Evolutionary conservation across 1,140 invertebrate genomes (phyloP).

Genomic region (Lanistes nyassanus): DNA sequence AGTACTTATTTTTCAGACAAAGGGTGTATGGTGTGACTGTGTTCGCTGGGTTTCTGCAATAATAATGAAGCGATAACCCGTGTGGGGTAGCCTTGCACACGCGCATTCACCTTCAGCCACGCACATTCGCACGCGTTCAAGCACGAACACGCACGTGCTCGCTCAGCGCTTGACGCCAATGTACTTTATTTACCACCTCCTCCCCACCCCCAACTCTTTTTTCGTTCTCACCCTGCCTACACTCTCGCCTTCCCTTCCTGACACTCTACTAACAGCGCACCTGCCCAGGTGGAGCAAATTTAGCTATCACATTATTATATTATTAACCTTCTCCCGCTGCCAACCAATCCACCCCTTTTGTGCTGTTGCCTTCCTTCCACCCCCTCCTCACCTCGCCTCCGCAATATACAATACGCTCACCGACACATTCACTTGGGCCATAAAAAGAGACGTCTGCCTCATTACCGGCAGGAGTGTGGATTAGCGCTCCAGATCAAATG

Average conservation of each 20-base stretch:
- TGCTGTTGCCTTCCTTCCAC: not conserved
- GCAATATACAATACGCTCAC: not conserved
- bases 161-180: not conserved
- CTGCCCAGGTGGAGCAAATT: not conserved
- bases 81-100: too few species aligned
- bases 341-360: too few species aligned
- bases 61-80: too few species aligned
- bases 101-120: not conserved
- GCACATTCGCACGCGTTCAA: not conserved
- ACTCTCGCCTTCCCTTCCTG: not conserved
- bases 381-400: not conserved
- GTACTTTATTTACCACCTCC: not conserved
- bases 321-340: not conserved
- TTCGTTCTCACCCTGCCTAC: not conserved
- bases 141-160: too few species aligned
- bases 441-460: too few species aligned
- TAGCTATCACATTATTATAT: not conserved
- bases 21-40: too few species aligned
- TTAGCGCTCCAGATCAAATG: too few species aligned
- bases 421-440: too few species aligned
- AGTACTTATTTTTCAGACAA: too few species aligned
- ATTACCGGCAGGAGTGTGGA: too few species aligned
- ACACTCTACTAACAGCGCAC: not conserved
- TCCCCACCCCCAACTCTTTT: not conserved
- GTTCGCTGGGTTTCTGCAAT: too few species aligned